Evolutionary conservation across 1,140 invertebrate genomes (phyloP).

Genomic region (Coenobita brevimanus): DNA sequence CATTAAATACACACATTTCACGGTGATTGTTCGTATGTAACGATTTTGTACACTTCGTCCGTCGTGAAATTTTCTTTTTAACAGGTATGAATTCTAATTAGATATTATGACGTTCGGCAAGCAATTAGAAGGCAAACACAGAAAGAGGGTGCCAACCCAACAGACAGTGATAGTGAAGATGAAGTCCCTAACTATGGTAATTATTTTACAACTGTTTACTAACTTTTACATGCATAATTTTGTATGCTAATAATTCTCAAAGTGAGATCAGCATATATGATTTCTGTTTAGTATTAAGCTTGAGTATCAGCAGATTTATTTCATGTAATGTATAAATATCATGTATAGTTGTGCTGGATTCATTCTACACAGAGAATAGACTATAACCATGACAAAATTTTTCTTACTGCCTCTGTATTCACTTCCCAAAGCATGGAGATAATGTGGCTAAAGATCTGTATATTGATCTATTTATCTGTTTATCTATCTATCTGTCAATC

Average conservation of each 20-base stretch:
- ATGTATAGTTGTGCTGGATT: background rate
- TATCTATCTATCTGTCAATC: no score
- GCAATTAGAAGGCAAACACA: background rate
- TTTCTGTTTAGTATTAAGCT: background rate
- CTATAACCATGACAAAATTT: no score
- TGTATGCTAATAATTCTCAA: no score
- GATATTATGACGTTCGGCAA: constrained; percentile 9
- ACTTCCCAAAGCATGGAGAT: no score
- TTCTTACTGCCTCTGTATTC: no score
- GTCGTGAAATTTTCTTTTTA: background rate
- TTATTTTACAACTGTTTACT: background rate
- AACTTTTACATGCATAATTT: no score
- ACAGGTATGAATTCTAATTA: background rate
- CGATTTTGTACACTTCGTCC: no score
- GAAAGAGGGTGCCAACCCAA: background rate
- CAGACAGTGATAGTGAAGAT: background rate
- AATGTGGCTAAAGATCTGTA: background rate
- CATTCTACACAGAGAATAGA: no score
- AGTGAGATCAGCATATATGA: no score
- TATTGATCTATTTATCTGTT: background rate
- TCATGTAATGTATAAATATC: background rate
- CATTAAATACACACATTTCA: no score
- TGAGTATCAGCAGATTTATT: background rate
- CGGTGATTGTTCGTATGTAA: no score
- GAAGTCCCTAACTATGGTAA: background rate